These are phyloP conservation scores for Hirtodrosophila duncani DNA, from an alignment of 2,888 invertebrate genomes.

Conservation along the genomic window DNA sequence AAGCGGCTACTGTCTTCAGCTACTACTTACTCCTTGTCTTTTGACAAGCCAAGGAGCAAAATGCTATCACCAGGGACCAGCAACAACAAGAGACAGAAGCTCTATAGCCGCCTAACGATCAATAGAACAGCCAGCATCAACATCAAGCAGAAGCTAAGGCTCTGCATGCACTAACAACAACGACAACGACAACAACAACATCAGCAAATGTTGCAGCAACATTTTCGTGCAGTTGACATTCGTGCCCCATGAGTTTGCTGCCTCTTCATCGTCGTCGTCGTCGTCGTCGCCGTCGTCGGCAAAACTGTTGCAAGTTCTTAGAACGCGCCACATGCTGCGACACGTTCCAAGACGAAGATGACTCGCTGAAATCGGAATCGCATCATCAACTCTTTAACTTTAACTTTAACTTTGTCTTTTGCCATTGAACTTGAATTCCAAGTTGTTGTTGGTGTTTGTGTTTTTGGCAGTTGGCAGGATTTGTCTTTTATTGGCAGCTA, in stretches of 20 bases:
- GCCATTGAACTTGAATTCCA: slow-evolving; percentile 70
- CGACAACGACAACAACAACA: slow-evolving; percentile 23
- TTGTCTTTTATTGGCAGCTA: too few relatives aligned
- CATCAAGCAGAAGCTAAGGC: slow-evolving; percentile 35
- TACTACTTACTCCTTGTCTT: slow-evolving; percentile 51
- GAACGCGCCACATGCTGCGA: slow-evolving; percentile 70
- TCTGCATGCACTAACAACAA: slow-evolving; percentile 18
- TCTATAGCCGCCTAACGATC: slow-evolving; percentile 60
- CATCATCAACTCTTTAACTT: slow-evolving; percentile 19
- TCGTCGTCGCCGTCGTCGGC: slow-evolving; percentile 68
- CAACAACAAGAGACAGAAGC: slow-evolving; percentile 27
- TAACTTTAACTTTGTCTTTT: slow-evolving; percentile 14
- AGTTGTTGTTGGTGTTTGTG: too few relatives aligned
- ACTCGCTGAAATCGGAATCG: slow-evolving; percentile 5
- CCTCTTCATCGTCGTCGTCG: slow-evolving; percentile 70
- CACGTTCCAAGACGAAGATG: too few relatives aligned
- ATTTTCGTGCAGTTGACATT: slow-evolving; percentile 73
- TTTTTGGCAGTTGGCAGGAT: too few relatives aligned
- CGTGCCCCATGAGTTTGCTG: slow-evolving; percentile 62
- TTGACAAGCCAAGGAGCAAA: slow-evolving; percentile 69
- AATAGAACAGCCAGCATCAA: slow-evolving; percentile 63
- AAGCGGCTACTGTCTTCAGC: not conserved
- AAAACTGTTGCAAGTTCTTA: slow-evolving; percentile 70
- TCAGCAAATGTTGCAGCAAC: slow-evolving; percentile 42
- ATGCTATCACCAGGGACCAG: slow-evolving; percentile 67